A percentile compares a stretch with the other conserved stretches of the same genome.
These are phyloP conservation scores for Urocynchramus pylzowi DNA, from an alignment of 2,113 vertebrate genomes.

Conservation along the genomic window DNA sequence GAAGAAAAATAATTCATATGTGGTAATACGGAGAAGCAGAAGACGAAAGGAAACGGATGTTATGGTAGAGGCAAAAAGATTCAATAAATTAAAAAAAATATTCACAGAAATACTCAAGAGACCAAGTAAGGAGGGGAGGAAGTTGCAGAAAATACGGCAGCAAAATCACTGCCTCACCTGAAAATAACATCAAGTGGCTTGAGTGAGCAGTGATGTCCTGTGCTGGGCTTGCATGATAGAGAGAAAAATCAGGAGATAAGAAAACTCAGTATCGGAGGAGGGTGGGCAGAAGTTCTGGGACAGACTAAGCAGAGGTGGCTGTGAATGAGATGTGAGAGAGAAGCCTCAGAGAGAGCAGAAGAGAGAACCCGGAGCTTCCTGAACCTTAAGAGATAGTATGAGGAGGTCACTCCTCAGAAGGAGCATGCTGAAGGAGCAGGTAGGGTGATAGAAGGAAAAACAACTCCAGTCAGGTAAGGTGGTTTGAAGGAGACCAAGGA, in stretches of 20 bases:
- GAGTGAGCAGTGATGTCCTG: neutral
- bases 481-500: neutral
- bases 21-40: neutral
- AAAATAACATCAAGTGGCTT: neutral
- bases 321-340: neutral
- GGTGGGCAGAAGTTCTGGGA: neutral
- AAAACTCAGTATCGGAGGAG: neutral
- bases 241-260: rapidly evolving
- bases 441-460: neutral
- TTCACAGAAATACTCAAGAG: neutral
- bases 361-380: neutral
- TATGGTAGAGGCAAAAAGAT: neutral
- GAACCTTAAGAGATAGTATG: neutral
- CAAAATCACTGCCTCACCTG: neutral
- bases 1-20: neutral
- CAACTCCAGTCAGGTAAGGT: neutral
- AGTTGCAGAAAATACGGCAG: neutral
- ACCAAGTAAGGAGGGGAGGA: neutral
- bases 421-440: neutral
- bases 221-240: neutral
- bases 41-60: neutral
- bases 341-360: neutral
- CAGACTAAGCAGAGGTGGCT: neutral
- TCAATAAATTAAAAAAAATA: neutral
- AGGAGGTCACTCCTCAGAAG: neutral